A percentile compares a stretch with the other conserved stretches of the same genome.
phyloP scores from a whole-genome alignment of 2,113 vertebrate species.

The Peromyscus leucopus region DNA sequence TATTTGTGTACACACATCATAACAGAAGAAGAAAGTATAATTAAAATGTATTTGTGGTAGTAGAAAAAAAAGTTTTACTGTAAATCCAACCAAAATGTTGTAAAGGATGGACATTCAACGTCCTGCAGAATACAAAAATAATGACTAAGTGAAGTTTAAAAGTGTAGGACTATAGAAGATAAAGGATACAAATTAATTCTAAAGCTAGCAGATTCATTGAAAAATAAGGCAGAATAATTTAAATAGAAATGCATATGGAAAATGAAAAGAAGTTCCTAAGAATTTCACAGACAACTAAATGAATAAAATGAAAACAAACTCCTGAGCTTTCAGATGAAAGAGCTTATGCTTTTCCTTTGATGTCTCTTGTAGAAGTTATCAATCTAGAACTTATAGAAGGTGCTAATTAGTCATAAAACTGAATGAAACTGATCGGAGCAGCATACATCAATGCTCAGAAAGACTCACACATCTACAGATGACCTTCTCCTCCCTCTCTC shows the following conservation, averaged over 20 bases:
- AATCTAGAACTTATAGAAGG: not conserved
- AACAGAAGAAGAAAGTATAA: not conserved
- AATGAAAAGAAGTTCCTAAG: not conserved
- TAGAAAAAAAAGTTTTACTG: not conserved
- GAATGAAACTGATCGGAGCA: not conserved
- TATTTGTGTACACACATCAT: not conserved
- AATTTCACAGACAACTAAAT: not conserved
- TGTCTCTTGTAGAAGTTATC: not conserved
- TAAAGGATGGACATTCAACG: not conserved
- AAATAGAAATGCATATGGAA: not conserved
- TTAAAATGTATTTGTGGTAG: not conserved
- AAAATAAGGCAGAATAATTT: not conserved
- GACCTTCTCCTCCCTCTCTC: not conserved
- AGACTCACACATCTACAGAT: not conserved
- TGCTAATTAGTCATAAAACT: constrained; percentile 27
- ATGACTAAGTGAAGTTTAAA: not conserved
- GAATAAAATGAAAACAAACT: not conserved
- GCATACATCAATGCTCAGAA: not conserved
- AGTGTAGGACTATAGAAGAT: not conserved
- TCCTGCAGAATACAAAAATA: not conserved
- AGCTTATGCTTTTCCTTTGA: not conserved
- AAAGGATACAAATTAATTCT: not conserved
- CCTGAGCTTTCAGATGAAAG: not conserved
- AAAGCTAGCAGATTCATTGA: not conserved
- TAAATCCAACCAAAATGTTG: not conserved